Evolutionary conservation across 2,888 invertebrate species (phyloP), one percentile per base, ranked within the genome.

Genomic region (Diarsia mendica): DNA sequence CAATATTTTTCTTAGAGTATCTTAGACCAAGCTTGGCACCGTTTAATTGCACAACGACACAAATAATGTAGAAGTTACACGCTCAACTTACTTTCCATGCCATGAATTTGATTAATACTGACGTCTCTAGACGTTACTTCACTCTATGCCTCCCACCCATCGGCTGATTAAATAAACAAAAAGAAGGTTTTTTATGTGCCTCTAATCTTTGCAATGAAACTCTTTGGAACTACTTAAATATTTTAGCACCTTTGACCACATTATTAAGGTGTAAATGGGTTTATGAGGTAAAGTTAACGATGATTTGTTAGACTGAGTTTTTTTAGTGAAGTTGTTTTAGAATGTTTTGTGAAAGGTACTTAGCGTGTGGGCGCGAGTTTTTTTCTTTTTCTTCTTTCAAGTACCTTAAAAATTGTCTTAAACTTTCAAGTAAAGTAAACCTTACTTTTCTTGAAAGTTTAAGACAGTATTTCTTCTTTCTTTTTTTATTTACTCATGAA

Each of bases 161-260:
- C 60, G 83, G 75, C 75, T 86, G 85, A 88, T 89, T 88, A 89
- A 87, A 88, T 84, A 86, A 88, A 83, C 81, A 85, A 80, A 81
- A 86, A 80, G 82, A 46, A 67, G 69, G 65, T 67, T 78, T 79
- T 83, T 83, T 83, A 86, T 72, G 64, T 79, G 49, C 75, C 46
- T 28, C 76, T 84, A 68, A 79, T 79, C 44, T 69, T 68, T 60
- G 72, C 77, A 77, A 77, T 85, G 66, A 76, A 85, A 80, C 61
- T 83, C 66, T 85, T 78, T 76, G 58, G 66, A 78, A 83, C 73
- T 72, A 75, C 63, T 80, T 77, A 75, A 78, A 73, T 74, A 77
- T 79, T 87, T 85, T 78, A 78, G 55, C 18, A 49, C n/a, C 20
- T 80, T 72, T 63, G 58, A 73, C 65, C 55, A 53, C 48, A 46